Base-by-base conservation (phyloP, 2,797 vertebrate genomes). In the Catharus ustulatus region DNA sequence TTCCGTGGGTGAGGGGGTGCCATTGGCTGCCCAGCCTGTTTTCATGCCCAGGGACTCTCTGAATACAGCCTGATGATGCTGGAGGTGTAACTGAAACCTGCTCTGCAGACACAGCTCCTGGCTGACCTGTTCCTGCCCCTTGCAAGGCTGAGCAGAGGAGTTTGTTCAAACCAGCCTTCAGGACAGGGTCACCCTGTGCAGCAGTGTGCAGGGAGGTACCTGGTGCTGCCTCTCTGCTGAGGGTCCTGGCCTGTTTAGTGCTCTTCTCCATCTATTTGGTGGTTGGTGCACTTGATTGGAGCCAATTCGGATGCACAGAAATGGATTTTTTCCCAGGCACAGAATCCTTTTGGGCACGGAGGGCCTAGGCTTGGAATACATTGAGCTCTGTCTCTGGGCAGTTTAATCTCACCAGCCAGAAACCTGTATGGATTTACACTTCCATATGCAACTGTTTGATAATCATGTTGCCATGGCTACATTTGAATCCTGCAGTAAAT, bases 391-490 rank as follows among this genome's bases (percentile, higher is more conserved):
- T 93, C 80, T 32, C 91, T 73, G 59, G 75, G 73, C 89, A 95
- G 75, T 77, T 95, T 93, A 77, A 68, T 95, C 89, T 87, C 2
- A 0, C 30, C 75, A 86, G 69, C 68, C 84, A 84, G 79, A 95
- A 96, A 72, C 77, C 69, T 84, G 40, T 85, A 80, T 72, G 59
- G 85, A 87, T 95, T 94, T 90, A 43, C 20, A 45, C 69, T 91
- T 91, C 89, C 72, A 93, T 95, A 95, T 96, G 87, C 55, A 86
- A 96, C 69, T 30, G 29, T 93, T 94, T 72, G 91, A 89, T 93
- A 94, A 73, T 72, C 69, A 64, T 0, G 96, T 96, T 97, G 93
- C 94, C 88, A 93, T 96, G 87, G 91, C 71, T 93, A 94, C 86
- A 32, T 59, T 77, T 72, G 61, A 88, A 87, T 93, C 93, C 90